Base-by-base conservation (phyloP, 1,140 invertebrate genomes). In the Colletes gigas region DNA sequence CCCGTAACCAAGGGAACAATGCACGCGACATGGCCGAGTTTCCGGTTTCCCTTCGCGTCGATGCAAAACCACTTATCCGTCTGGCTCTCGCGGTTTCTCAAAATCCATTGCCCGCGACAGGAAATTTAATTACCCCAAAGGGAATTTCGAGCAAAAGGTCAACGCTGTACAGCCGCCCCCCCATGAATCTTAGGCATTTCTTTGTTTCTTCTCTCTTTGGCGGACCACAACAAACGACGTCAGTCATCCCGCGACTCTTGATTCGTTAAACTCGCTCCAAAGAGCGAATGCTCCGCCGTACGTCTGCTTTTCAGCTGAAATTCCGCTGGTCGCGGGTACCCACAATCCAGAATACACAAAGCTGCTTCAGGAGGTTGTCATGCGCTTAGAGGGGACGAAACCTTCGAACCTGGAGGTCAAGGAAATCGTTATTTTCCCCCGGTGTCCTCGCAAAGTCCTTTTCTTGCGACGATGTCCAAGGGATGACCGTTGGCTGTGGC, bases 291-390 rank as follows among this genome's bases (percentile, higher is more conserved):
- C 76, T 50, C 57, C 52, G 67, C 74, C 67, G 84, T 82, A 52
- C 44, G 50, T 30, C 30, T 41, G 62, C 41, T 81, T 86, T 89
- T 85, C 69, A 69, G 59, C 17, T 80, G 83, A 89, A 89, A 89
- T 90, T 89, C 83, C 81, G 73, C 72, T 70, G 80, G 80, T 81
- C 83, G 78, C 85, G 80, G 30, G 8, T 82, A 87, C 75, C 81
- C 74, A 85, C 78, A 83, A 88, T 87, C 78, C 68, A 73, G 73
- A 86, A 84, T 83, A 87, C 81, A 88, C 86, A 90, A 89, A 88
- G 82, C 81, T 89, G 79, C 87, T 83, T 88, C 83, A 83, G 75
- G 83, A 82, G 75, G 30, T 71, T 60, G 78, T 8, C 52, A 59
- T 82, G 76, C 41, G 73, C 30, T 88, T 90, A 88, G 89, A 89